Base-by-base conservation (phyloP, 2,113 vertebrate species). In the Naja naja region DNA sequence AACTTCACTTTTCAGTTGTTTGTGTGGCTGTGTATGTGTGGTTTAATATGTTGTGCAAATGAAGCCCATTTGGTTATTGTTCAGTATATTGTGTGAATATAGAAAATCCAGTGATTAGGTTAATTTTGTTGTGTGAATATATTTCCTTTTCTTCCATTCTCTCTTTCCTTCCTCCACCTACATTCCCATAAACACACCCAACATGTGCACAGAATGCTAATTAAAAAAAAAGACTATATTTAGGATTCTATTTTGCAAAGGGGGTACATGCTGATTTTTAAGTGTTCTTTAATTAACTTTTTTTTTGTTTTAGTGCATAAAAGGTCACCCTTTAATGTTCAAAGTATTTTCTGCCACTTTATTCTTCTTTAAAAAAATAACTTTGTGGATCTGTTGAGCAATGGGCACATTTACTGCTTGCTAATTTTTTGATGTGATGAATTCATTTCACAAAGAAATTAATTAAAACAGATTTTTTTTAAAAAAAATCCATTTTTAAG, bases 371-470 rank as follows among this genome's bases (percentile, higher is more conserved):
- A 3, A 81, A 81, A 81, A 34, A 60, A 53, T 30, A 64, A 3
- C 14, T 94, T 95, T 94, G 22, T 96, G 93, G 96, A 95, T 94
- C 58, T 96, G 58, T 97, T 95, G 95, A 96, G 90, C 92, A 97
- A 95, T 94, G 89, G 96, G 92, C 91, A 91, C 92, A 96, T 97
- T 96, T 94, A 97, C 89, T 97, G 95, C 96, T 94, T 97, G 94
- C 95, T 97, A 97, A 97, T 97, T 97, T 97, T 97, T 93, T 96
- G 92, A 94, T 97, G 91, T 92, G 95, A 94, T 96, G 96, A 97
- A 97, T 98, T 97, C 97, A 97, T 97, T 97, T 97, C 81, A 91
- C 96, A 97, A 96, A 95, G 93, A 95, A 96, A 97, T 97, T 97
- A 97, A 97, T 98, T 97, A 98, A 97, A 97, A 95, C 87, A 96